Evolutionary conservation across 2,888 invertebrate species (phyloP).

Genomic region (Agrotis segetum): DNA sequence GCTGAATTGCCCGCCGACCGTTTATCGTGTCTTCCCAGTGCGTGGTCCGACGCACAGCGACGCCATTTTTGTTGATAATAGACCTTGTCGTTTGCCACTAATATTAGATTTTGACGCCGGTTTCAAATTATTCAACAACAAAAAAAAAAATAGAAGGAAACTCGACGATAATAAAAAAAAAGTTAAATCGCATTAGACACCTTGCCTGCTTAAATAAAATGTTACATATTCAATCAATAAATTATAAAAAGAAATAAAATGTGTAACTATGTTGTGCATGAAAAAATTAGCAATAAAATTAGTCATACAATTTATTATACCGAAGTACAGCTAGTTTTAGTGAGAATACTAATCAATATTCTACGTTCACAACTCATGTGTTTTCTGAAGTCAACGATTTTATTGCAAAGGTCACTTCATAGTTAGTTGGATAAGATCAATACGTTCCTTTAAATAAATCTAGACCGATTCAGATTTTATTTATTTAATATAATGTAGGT

Average conservation of each 20-base stretch:
- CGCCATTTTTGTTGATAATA: constrained; percentile 78
- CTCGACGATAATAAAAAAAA: background rate
- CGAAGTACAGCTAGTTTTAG: background rate
- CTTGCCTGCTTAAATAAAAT: background rate
- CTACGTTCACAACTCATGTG: background rate
- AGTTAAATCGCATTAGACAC: constrained; percentile 4
- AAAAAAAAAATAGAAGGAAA: background rate
- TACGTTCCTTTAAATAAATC: background rate
- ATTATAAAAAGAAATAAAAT: constrained; percentile 15
- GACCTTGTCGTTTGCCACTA: constrained; percentile 63
- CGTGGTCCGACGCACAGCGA: constrained; percentile 72
- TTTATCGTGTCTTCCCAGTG: constrained; percentile 85
- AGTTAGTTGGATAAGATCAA: background rate
- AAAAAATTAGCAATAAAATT: constrained; percentile 10
- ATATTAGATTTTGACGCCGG: constrained; percentile 58
- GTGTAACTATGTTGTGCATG: background rate
- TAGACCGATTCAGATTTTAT: background rate
- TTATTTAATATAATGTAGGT: too few relatives aligned
- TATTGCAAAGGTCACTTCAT: background rate
- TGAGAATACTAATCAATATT: constrained; percentile 7
- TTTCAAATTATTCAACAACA: constrained; percentile 7
- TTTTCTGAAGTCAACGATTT: background rate
- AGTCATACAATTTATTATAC: background rate
- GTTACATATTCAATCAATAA: constrained; percentile 13
- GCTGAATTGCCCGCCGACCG: constrained; percentile 85